phyloP scores from a whole-genome alignment of 2,888 invertebrate species.

The Luffia ferchaultella region DNA sequence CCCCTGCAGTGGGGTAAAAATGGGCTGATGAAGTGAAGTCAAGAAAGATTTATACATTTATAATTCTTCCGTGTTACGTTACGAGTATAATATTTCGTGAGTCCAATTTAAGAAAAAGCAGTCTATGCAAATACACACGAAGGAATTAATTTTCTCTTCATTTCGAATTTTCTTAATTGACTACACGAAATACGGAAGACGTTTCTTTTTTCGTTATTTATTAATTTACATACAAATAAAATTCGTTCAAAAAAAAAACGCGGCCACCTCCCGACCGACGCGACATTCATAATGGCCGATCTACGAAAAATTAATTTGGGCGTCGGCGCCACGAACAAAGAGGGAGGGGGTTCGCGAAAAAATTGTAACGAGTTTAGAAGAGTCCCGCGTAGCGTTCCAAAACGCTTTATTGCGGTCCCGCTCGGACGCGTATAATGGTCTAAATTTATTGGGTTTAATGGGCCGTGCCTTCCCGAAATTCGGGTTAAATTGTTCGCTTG shows the following conservation, averaged over 20 bases:
- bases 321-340: neutral
- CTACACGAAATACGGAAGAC: too few relatives aligned
- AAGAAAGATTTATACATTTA: too few relatives aligned
- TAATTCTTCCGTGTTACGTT: too few relatives aligned
- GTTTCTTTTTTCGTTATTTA: too few relatives aligned
- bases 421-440: slow-evolving; percentile 56
- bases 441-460: slow-evolving; percentile 61
- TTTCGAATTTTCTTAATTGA: too few relatives aligned
- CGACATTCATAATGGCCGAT: neutral
- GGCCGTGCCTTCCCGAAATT: slow-evolving; percentile 44
- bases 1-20: too few relatives aligned
- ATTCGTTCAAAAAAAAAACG: neutral
- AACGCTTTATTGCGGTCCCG: slow-evolving; percentile 43
- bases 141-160: too few relatives aligned
- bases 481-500: slow-evolving; percentile 46
- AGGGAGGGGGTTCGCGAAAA: slow-evolving; percentile 19
- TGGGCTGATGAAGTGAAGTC: too few relatives aligned
- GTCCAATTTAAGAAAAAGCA: too few relatives aligned
- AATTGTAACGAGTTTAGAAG: slow-evolving; percentile 46
- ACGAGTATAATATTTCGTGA: too few relatives aligned
- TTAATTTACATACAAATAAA: too few relatives aligned
- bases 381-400: slow-evolving; percentile 30
- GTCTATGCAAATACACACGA: too few relatives aligned
- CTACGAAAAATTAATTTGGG: neutral
- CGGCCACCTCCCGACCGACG: neutral